These are phyloP conservation scores for Petrocephalus schoutedeni DNA, from an alignment of 2,797 vertebrate species.

Conservation along the genomic window DNA sequence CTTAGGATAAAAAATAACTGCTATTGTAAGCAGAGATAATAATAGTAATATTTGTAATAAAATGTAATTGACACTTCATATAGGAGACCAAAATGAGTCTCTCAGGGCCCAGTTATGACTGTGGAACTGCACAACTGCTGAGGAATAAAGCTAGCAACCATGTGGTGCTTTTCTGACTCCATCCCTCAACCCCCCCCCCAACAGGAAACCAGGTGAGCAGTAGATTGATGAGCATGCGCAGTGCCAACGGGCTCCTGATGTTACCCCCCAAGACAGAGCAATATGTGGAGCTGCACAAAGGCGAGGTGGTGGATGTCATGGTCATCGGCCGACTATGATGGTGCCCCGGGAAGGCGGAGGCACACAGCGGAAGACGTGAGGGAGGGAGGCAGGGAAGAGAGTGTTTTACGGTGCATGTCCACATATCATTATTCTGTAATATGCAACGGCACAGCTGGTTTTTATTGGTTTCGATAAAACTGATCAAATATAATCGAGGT, in stretches of 20 bases:
- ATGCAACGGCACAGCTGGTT: conserved; percentile 97
- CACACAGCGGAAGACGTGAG: conserved; percentile 30
- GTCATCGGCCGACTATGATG: conserved; percentile 98
- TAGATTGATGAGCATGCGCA: conserved; percentile 97
- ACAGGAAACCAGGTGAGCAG: conserved; percentile 97
- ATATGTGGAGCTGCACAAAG: conserved; percentile 97
- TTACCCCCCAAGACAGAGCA: conserved; percentile 98
- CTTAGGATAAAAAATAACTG: not conserved
- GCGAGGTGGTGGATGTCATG: conserved; percentile 98
- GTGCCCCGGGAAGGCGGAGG: conserved; percentile 38
- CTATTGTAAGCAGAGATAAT: not conserved
- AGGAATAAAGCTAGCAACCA: not conserved
- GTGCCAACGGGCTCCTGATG: conserved; percentile 97
- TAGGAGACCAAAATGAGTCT: not conserved
- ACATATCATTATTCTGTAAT: conserved; percentile 99
- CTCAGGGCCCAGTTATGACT: not conserved
- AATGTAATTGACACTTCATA: not conserved
- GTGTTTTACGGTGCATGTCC: conserved; percentile 88
- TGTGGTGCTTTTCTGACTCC: not conserved
- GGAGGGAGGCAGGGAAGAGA: conserved; percentile 56
- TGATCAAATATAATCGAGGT: conserved; percentile 81
- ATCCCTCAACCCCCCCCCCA: not conserved
- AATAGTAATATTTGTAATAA: not conserved
- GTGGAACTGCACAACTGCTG: not conserved
- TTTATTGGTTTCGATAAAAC: conserved; percentile 85